Base-by-base conservation (phyloP, 2,888 invertebrate genomes). In the Elegia similella region DNA sequence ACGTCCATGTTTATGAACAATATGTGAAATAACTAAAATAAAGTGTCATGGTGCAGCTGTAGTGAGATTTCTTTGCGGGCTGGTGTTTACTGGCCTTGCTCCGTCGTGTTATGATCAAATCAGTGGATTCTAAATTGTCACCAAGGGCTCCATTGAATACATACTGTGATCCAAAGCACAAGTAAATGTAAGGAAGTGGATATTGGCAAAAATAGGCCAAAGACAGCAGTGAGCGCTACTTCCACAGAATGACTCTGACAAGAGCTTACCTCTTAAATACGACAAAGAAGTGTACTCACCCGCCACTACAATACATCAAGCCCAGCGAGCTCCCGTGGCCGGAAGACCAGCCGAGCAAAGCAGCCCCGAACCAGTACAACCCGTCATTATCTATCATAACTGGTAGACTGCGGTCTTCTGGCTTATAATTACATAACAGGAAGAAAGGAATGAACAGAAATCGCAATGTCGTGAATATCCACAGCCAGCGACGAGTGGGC, bases 321-420 rank as follows among this genome's bases (percentile, higher is more conserved):
- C 94, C 95, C 17, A 98, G 86, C 16, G 98, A 97, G 80, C 97
- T 98, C 69, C 95, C 95, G 79, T 99, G 99, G 0, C 99, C 99
- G 42, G 97, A 97, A 55, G 95, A 95, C 73, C 98, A 92, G 7
- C 97, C 98, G 92, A 99, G 93, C 1, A 96, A 72, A 0, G 95
- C 90, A 0, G 95, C 95, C n/a, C 95, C 93, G 6, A 88, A 69
- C 94, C 97, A 96, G 84, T 96, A 99, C 6, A 92, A 88, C 93
- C 95, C 97, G 80, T 99, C 98, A 68, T 93, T 95, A 38, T 88
- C 82, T 48, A 99, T 94, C 16, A 94, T 77, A n/a, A 98, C 94
- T 0, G 97, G 96, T 61, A 98, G 75, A 0, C 92, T 86, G 52
- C 98, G 92, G 0, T 63, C 80, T 55, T 63, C 71, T 62, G 97